A percentile compares a stretch with the other conserved stretches of the same genome.
These are phyloP conservation scores for Eupeodes luniger DNA, from an alignment of 2,888 invertebrate species.

Conservation along the genomic window DNA sequence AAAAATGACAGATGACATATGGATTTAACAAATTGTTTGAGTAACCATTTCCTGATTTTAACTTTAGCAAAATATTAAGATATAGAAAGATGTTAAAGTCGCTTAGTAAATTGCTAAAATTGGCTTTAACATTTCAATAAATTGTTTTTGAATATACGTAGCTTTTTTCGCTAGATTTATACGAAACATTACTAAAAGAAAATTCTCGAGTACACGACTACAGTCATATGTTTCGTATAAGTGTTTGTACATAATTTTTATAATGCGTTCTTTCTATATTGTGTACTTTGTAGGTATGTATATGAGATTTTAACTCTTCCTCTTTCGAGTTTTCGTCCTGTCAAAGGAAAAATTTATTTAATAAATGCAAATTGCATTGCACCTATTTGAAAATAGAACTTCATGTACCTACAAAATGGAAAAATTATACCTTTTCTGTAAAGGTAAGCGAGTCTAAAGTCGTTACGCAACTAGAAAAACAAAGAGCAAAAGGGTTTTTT, in stretches of 20 bases:
- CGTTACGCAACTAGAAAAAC: conserved; percentile 51
- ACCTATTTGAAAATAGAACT: neutral
- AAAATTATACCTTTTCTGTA: neutral
- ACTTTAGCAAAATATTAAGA: too few relatives aligned
- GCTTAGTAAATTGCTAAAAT: too few relatives aligned
- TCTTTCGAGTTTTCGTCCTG: neutral
- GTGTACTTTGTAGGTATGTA: too few relatives aligned
- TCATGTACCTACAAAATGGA: neutral
- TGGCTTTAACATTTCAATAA: too few relatives aligned
- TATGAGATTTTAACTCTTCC: conserved; percentile 2
- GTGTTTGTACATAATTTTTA: neutral
- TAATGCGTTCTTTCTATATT: neutral
- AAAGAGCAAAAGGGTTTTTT: conserved; percentile 12
- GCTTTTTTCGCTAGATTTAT: neutral
- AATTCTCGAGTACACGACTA: neutral
- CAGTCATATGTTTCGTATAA: neutral
- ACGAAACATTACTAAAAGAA: neutral
- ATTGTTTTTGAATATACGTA: too few relatives aligned
- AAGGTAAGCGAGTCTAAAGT: neutral
- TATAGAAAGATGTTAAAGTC: too few relatives aligned
- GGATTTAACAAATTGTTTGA: neutral
- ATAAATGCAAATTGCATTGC: conserved; percentile 19
- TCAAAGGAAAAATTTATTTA: neutral
- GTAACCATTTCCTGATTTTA: too few relatives aligned
- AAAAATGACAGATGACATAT: too few relatives aligned